Evolutionary conservation across 1,140 invertebrate species (phyloP).

Genomic region (Hermatobates lingyangjiaoensis): DNA sequence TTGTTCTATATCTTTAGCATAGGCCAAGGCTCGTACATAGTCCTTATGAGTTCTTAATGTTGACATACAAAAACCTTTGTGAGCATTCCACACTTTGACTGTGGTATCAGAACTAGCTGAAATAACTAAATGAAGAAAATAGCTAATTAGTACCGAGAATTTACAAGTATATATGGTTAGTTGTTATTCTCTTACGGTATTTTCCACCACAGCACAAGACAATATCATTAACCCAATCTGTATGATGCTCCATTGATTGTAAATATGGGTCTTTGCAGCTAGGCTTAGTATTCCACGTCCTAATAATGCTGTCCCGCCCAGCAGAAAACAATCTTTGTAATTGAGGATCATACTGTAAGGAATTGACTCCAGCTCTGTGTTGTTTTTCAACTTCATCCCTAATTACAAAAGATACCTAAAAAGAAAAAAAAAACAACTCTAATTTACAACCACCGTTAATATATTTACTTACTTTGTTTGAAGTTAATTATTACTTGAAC

Average conservation of each 20-base stretch:
- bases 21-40: slow-evolving; percentile 94
- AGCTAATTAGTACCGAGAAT: neutral
- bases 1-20: slow-evolving; percentile 93
- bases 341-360: slow-evolving; percentile 76
- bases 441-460: neutral
- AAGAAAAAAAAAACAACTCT: too few relatives aligned
- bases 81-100: slow-evolving; percentile 99
- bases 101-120: slow-evolving; percentile 98
- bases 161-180: neutral
- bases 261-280: slow-evolving; percentile 61
- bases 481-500: slow-evolving; percentile 12
- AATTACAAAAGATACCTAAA: slow-evolving; percentile 91
- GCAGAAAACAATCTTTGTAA: slow-evolving; percentile 86
- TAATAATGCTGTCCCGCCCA: slow-evolving; percentile 93
- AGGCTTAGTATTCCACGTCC: slow-evolving; percentile 68
- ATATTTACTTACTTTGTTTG: neutral
- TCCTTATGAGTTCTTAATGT: slow-evolving; percentile 95
- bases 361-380: slow-evolving; percentile 90
- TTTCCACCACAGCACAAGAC: slow-evolving; percentile 90
- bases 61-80: slow-evolving; percentile 98
- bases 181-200: slow-evolving; percentile 44
- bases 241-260: slow-evolving; percentile 94
- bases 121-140: slow-evolving; percentile 53
- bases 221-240: slow-evolving; percentile 99
- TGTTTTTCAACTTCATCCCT: slow-evolving; percentile 84